Conservation (phyloP, 2,888 invertebrate species). For the Cylindroiulus punctatus region DNA sequence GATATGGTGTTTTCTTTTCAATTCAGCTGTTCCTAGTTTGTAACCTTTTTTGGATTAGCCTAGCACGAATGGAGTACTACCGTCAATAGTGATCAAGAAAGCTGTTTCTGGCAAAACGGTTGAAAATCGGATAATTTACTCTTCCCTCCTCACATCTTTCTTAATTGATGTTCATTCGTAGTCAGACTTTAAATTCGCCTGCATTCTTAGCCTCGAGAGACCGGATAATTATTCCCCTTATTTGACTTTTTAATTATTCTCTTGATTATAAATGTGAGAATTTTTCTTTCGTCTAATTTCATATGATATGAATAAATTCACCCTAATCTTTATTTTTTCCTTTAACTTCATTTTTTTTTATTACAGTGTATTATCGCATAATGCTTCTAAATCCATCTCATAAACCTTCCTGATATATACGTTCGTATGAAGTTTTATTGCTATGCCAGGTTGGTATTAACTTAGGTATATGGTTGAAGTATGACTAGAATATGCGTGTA, state of each 20-base stretch:
- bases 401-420: neutral
- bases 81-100: too few species aligned
- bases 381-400: neutral
- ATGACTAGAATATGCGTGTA: too few species aligned
- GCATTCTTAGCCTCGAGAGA: neutral
- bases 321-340: conserved; percentile 1
- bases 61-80: too few species aligned
- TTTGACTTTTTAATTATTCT: conserved; percentile 45
- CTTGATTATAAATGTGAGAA: conserved; percentile 29
- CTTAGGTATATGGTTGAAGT: neutral
- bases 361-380: too few species aligned
- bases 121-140: neutral
- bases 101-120: neutral
- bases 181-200: neutral
- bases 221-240: conserved; percentile 30
- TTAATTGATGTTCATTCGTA: neutral
- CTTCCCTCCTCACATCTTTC: neutral
- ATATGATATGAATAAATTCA: conserved; percentile 43
- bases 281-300: conserved; percentile 18
- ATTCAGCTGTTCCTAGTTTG: too few species aligned
- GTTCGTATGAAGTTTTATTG: neutral
- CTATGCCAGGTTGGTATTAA: neutral
- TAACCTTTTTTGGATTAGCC: too few species aligned
- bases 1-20: too few species aligned
- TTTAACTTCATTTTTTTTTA: neutral